These are phyloP conservation scores for Taurulus bubalis DNA, from an alignment of 2,113 vertebrate species.

Conservation along the genomic window DNA sequence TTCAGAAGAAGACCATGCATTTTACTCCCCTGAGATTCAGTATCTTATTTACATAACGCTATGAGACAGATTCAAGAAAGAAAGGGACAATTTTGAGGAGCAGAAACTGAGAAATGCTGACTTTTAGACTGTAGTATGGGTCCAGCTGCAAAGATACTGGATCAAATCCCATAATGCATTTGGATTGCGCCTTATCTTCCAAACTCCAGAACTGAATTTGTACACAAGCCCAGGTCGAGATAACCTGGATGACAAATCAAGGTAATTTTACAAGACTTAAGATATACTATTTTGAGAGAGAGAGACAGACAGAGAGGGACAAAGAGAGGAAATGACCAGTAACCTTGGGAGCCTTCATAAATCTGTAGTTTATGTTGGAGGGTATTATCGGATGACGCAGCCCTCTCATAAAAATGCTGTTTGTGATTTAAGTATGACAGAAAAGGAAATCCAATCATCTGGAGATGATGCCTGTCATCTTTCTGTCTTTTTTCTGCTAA, in stretches of 20 bases:
- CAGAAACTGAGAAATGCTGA: background rate
- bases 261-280: background rate
- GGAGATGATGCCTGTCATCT: conserved; percentile 48
- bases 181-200: background rate
- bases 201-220: background rate
- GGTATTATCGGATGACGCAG: conserved; percentile 24
- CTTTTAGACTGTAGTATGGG: background rate
- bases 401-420: conserved; percentile 6
- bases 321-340: conserved; percentile 30
- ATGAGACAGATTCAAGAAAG: background rate
- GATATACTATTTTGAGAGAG: background rate
- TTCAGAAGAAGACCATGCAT: background rate
- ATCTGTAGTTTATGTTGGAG: conserved; percentile 38
- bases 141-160: background rate
- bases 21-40: background rate
- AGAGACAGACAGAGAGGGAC: background rate
- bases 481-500: conserved; percentile 35
- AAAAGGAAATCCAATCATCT: conserved; percentile 60
- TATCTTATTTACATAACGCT: background rate
- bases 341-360: conserved; percentile 56
- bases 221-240: background rate
- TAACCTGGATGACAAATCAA: background rate
- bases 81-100: background rate
- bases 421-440: conserved; percentile 2
- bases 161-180: background rate